Conservation (phyloP, 1,140 invertebrate species). For the Euwallacea similis region DNA sequence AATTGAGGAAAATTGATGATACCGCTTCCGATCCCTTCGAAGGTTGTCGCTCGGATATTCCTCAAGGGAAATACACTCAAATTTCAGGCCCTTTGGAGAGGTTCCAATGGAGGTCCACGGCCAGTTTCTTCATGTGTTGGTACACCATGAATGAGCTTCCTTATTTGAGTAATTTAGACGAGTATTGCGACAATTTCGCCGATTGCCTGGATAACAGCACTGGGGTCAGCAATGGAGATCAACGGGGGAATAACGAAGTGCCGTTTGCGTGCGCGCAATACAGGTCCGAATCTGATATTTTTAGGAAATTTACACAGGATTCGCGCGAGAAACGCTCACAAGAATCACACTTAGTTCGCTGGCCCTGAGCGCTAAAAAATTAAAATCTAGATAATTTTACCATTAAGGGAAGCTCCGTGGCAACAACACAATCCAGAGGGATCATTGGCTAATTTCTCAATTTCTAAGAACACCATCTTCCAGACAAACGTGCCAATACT, state of each 20-base stretch:
- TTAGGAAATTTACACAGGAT: too few species aligned
- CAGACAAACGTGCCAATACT: too few species aligned
- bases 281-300: conserved; percentile 43
- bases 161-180: conserved; percentile 57
- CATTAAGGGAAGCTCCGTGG: too few species aligned
- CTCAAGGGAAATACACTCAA: neutral
- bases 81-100: conserved; percentile 49
- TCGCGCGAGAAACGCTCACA: too few species aligned
- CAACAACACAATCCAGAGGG: too few species aligned
- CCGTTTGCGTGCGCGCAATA: conserved; percentile 64
- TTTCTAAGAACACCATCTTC: too few species aligned
- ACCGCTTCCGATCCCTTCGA: conserved; percentile 58
- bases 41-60: conserved; percentile 42
- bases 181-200: conserved; percentile 65
- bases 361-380: too few species aligned
- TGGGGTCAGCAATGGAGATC: conserved; percentile 56
- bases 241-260: conserved; percentile 58
- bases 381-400: too few species aligned
- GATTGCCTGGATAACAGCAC: conserved; percentile 57
- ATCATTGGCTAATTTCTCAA: too few species aligned
- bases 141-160: conserved; percentile 61
- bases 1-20: conserved; percentile 54
- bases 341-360: too few species aligned
- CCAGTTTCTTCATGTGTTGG: conserved; percentile 69
- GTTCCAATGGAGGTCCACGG: conserved; percentile 64